Conservation (phyloP, 2,113 vertebrate genomes). For the Sarotherodon lohbergeri region DNA sequence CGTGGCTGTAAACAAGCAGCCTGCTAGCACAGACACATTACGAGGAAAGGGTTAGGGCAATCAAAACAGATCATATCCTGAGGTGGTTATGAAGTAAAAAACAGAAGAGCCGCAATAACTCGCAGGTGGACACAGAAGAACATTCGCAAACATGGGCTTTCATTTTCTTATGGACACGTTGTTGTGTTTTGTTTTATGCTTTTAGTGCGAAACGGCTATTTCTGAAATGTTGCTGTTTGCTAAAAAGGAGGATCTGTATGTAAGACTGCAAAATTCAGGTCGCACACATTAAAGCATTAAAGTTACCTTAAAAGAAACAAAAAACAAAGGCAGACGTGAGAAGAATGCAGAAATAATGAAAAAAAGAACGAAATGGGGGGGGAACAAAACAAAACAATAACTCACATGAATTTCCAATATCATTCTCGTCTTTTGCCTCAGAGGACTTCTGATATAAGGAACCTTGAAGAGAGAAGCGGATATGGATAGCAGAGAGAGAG, state of each 20-base stretch:
- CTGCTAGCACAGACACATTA: not conserved
- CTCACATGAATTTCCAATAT: slow-evolving; percentile 99
- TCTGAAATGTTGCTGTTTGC: not conserved
- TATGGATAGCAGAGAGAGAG: slow-evolving; percentile 43
- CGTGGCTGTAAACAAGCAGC: not conserved
- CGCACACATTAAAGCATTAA: not conserved
- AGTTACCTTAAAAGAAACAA: not conserved
- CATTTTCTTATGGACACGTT: not conserved
- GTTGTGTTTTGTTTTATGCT: not conserved
- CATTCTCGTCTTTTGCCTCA: slow-evolving; percentile 91
- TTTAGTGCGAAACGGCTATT: not conserved
- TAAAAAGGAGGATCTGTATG: not conserved
- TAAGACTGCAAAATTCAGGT: not conserved
- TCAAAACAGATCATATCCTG: not conserved
- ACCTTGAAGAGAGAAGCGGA: slow-evolving; percentile 81
- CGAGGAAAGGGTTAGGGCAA: not conserved
- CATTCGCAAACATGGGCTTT: not conserved
- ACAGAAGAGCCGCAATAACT: not conserved
- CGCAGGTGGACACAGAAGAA: not conserved
- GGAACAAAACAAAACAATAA: slow-evolving; percentile 68
- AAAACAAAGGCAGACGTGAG: not conserved
- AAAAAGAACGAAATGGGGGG: slow-evolving; percentile 9
- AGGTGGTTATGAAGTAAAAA: not conserved
- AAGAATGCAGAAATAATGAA: slow-evolving; percentile 6
- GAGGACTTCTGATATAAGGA: slow-evolving; percentile 97